Evolutionary conservation across 2,113 vertebrate species (phyloP).

Genomic region (Daphoenositta chrysoptera): DNA sequence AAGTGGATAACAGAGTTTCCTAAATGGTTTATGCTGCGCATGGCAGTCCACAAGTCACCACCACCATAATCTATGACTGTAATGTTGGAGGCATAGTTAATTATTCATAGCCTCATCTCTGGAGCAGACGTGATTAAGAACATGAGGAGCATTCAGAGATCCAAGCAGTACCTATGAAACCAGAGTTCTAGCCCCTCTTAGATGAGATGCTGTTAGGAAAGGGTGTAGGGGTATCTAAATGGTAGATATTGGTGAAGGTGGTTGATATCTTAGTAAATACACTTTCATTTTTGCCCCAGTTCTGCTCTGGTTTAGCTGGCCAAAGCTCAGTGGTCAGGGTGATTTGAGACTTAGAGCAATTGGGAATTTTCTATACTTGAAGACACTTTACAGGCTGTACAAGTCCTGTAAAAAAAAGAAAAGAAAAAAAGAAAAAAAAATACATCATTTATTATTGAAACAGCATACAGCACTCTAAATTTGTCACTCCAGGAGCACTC

Average conservation of each 20-base stretch:
- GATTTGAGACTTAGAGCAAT: not conserved
- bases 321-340: not conserved
- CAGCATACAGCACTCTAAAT: conserved; percentile 30
- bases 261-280: conserved; percentile 41
- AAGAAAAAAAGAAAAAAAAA: not conserved
- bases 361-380: not conserved
- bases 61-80: conserved; percentile 73
- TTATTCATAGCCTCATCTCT: conserved; percentile 80
- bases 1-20: conserved; percentile 75
- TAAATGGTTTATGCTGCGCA: conserved; percentile 76
- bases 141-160: conserved; percentile 73
- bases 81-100: conserved; percentile 77
- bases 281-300: not conserved
- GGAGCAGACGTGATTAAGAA: conserved; percentile 79
- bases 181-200: conserved; percentile 56
- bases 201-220: conserved; percentile 57
- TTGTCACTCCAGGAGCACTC: conserved; percentile 15
- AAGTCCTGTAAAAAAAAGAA: not conserved
- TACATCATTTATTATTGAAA: conserved; percentile 60
- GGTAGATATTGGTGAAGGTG: not conserved
- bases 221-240: conserved; percentile 44
- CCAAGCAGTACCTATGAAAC: conserved; percentile 69
- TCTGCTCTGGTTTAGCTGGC: not conserved
- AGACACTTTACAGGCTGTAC: conserved; percentile 24
- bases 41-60: conserved; percentile 73